Evolutionary conservation across 2,888 invertebrate species (phyloP).

Genomic region (Cryptosula pallasiana): DNA sequence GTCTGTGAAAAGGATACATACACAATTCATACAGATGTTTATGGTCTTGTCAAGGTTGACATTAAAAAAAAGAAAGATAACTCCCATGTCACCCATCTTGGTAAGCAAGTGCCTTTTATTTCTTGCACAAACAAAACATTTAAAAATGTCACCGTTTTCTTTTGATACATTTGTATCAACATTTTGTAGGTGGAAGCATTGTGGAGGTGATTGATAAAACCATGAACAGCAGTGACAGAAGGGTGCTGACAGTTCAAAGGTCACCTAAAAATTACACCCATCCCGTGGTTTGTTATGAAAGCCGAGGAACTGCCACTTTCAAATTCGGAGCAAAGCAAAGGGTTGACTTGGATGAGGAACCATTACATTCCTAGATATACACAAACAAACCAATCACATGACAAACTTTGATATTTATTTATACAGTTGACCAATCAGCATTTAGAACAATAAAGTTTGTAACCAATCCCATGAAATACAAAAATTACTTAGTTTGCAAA

Average conservation of each 20-base stretch:
- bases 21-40: background rate
- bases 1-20: constrained; percentile 6
- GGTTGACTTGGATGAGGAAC: background rate
- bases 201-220: background rate
- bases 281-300: background rate
- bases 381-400: background rate
- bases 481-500: no score
- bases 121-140: background rate
- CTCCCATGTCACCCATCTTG: background rate
- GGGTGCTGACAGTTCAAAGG: background rate
- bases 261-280: background rate
- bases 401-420: no score
- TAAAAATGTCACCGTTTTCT: no score
- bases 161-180: no score
- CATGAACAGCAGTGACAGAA: background rate
- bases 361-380: background rate
- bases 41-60: constrained; percentile 4
- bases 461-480: no score
- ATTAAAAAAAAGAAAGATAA: background rate
- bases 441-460: no score
- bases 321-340: background rate
- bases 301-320: background rate
- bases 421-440: no score
- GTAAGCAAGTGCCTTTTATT: background rate
- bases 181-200: background rate